These are phyloP conservation scores for Sandelia bainsii DNA, from an alignment of 2,797 vertebrate species.

Conservation along the genomic window DNA sequence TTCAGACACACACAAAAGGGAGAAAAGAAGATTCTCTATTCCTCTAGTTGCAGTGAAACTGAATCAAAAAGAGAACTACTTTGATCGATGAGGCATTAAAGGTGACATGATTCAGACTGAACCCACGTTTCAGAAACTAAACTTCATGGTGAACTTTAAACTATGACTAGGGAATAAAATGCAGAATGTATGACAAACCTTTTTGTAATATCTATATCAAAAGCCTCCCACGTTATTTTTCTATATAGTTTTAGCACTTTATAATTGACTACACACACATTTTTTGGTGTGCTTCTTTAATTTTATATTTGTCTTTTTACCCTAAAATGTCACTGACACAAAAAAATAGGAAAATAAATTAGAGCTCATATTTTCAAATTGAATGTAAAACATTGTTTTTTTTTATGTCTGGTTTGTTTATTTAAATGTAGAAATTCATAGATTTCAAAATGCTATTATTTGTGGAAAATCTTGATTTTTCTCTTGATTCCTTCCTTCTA, in stretches of 20 bases:
- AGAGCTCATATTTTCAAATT: slow-evolving; percentile 13
- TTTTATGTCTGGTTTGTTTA: background rate
- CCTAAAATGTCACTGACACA: slow-evolving; percentile 10
- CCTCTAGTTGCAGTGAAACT: slow-evolving; percentile 45
- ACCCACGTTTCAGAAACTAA: slow-evolving; percentile 50
- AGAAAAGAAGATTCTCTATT: slow-evolving; percentile 37
- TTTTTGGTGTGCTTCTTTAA: background rate
- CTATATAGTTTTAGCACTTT: slow-evolving; percentile 4
- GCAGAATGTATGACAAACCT: slow-evolving; percentile 27
- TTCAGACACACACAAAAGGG: background rate
- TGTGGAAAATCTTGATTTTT: slow-evolving; percentile 8
- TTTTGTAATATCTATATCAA: background rate
- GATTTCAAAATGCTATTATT: background rate
- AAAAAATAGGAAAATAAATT: slow-evolving; percentile 12
- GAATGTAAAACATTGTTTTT: background rate
- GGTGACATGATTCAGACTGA: slow-evolving; percentile 62
- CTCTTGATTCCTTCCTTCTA: background rate
- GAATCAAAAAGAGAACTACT: slow-evolving; percentile 66
- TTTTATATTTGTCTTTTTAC: background rate
- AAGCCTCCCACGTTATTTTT: slow-evolving; percentile 13
- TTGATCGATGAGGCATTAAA: slow-evolving; percentile 67
- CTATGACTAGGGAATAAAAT: slow-evolving; percentile 41
- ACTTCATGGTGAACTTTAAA: slow-evolving; percentile 46
- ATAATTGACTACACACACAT: background rate
- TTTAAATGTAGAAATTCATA: background rate